Conservation (phyloP, 53 echinoderm and acorn worm genomes). For the Hippasteria phrygiana region DNA sequence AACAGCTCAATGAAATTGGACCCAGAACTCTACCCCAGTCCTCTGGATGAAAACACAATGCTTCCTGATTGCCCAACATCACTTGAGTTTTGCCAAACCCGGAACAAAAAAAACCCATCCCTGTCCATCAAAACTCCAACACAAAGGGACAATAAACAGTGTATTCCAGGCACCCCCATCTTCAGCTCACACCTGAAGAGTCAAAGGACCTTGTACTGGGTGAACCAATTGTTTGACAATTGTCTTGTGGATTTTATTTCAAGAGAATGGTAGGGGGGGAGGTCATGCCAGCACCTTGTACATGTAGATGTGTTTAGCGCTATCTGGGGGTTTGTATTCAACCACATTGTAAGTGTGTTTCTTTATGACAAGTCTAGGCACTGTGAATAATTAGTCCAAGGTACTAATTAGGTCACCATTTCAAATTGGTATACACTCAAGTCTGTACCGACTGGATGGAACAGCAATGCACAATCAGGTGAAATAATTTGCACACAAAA, state of each 20-base stretch:
- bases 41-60: not conserved
- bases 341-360: not conserved
- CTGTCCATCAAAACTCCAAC: not conserved
- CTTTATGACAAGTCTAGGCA: not conserved
- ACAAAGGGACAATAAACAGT: not conserved
- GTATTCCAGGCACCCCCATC: not conserved
- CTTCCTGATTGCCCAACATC: not conserved
- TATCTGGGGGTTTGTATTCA: not conserved
- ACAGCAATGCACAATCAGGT: no score
- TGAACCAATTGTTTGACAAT: slow-evolving; percentile 1
- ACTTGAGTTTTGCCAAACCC: no score
- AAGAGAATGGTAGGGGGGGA: not conserved
- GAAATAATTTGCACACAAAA: no score
- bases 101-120: not conserved
- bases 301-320: no score
- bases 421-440: no score
- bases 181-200: not conserved
- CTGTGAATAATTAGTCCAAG: not conserved
- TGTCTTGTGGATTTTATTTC: not conserved
- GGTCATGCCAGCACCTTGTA: no score
- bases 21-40: not conserved
- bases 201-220: not conserved
- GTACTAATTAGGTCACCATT: not conserved
- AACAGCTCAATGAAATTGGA: not conserved
- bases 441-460: no score